Percentiles rank a stretch among this genome's conserved stretches.
These are phyloP conservation scores for Maconellicoccus hirsutus DNA, from an alignment of 1,140 invertebrate genomes.

Conservation along the genomic window DNA sequence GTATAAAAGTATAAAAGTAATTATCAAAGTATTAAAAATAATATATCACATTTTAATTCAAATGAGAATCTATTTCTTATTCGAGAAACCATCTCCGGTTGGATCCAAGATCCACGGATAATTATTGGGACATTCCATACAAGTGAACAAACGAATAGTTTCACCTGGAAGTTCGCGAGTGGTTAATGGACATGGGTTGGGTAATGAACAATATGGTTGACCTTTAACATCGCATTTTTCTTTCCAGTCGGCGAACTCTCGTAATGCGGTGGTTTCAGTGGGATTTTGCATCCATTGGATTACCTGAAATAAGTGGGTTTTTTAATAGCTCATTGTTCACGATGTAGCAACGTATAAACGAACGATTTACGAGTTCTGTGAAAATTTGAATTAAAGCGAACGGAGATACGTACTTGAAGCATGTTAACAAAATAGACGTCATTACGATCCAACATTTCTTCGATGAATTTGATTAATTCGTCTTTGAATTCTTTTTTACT, in stretches of 20 bases:
- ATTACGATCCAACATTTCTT: slow-evolving; percentile 77
- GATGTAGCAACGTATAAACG: too few species aligned
- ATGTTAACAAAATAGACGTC: slow-evolving; percentile 92
- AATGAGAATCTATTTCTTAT: slow-evolving; percentile 38
- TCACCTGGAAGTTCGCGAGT: slow-evolving; percentile 84
- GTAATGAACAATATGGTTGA: slow-evolving; percentile 79
- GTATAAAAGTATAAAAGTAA: not conserved
- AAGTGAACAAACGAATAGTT: slow-evolving; percentile 82
- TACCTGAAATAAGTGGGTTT: slow-evolving; percentile 42
- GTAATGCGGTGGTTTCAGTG: slow-evolving; percentile 68
- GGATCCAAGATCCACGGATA: slow-evolving; percentile 92
- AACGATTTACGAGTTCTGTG: too few species aligned
- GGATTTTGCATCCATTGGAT: slow-evolving; percentile 97
- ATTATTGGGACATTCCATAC: slow-evolving; percentile 90
- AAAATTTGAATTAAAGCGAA: too few species aligned
- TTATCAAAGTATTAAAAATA: not conserved
- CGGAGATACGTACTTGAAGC: slow-evolving; percentile 50
- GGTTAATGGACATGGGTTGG: slow-evolving; percentile 78
- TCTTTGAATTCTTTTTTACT: slow-evolving; percentile 87
- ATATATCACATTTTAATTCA: not conserved
- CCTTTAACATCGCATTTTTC: slow-evolving; percentile 91
- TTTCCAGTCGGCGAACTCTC: slow-evolving; percentile 90
- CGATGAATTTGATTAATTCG: slow-evolving; percentile 84
- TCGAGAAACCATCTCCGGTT: slow-evolving; percentile 83
- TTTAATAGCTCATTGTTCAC: too few species aligned